These are phyloP conservation scores for Eremobia ochroleuca DNA, from an alignment of 2,888 invertebrate genomes.

Conservation along the genomic window DNA sequence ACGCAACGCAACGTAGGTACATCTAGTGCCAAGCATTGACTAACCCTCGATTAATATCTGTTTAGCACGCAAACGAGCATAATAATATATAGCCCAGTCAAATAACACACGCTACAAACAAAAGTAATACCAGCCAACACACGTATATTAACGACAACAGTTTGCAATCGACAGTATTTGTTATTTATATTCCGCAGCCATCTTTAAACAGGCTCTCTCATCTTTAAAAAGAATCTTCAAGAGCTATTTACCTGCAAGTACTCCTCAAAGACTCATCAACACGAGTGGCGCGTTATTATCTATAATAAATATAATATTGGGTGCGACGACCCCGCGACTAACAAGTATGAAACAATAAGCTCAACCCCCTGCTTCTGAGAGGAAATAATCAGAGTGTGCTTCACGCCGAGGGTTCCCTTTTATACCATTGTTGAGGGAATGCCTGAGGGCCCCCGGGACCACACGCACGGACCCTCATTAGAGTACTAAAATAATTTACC, in stretches of 20 bases:
- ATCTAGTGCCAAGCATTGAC: constrained; percentile 47
- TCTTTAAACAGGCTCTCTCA: constrained; percentile 26
- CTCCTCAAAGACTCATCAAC: constrained; percentile 60
- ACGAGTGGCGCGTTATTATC: constrained; percentile 53
- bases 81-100: constrained; percentile 41
- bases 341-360: constrained; percentile 78
- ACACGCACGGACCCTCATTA: constrained; percentile 77
- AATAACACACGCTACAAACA: constrained; percentile 43
- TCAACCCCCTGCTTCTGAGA: constrained; percentile 76
- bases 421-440: constrained; percentile 74
- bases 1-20: constrained; percentile 22
- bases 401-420: constrained; percentile 74
- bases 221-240: constrained; percentile 39
- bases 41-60: constrained; percentile 48
- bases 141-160: constrained; percentile 14
- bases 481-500: constrained; percentile 80
- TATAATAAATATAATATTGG: constrained; percentile 58
- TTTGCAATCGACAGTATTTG: constrained; percentile 31
- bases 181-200: constrained; percentile 18
- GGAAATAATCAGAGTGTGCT: constrained; percentile 83
- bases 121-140: constrained; percentile 40
- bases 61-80: constrained; percentile 46
- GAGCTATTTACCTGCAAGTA: constrained; percentile 48
- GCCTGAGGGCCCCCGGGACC: constrained; percentile 68
- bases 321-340: constrained; percentile 78